Evolutionary conservation across 2,888 invertebrate genomes (phyloP).

Genomic region (Ophion costatus): DNA sequence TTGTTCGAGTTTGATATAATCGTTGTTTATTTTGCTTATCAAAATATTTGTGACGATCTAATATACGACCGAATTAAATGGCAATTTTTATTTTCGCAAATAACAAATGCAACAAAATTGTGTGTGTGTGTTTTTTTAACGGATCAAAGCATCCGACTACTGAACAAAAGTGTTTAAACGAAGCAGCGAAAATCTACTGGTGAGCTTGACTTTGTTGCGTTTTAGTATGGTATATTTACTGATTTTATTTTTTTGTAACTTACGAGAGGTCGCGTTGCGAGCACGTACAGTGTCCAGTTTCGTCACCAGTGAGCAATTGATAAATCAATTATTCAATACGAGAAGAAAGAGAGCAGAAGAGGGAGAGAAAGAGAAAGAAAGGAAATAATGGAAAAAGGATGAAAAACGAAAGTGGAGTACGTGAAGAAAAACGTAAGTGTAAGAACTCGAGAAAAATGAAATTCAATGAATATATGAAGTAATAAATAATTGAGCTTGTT

Average conservation of each 20-base stretch:
- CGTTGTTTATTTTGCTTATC: no score
- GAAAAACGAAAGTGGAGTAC: not conserved
- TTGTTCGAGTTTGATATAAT: no score
- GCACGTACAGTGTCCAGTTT: conserved; percentile 71
- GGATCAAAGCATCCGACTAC: not conserved
- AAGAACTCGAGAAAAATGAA: not conserved
- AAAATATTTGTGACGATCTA: no score
- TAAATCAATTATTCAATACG: conserved; percentile 71
- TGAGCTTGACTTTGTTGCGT: conserved; percentile 8
- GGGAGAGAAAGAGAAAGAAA: conserved; percentile 37
- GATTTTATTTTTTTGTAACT: conserved; percentile 70
- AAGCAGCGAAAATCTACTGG: conserved; percentile 35
- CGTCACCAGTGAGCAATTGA: conserved; percentile 69
- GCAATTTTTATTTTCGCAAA: no score
- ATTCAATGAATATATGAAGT: not conserved
- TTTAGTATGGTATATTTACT: conserved; percentile 4
- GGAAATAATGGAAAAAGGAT: not conserved
- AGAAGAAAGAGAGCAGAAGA: conserved; percentile 61
- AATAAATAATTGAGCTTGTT: conserved; percentile 9
- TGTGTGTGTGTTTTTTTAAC: not conserved
- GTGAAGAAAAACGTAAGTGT: not conserved
- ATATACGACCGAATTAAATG: no score
- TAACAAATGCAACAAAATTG: not conserved
- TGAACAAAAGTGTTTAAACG: not conserved
- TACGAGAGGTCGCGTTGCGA: conserved; percentile 75